Conservation (phyloP, 1,140 invertebrate species). For the Oncopodura yosiiana region DNA sequence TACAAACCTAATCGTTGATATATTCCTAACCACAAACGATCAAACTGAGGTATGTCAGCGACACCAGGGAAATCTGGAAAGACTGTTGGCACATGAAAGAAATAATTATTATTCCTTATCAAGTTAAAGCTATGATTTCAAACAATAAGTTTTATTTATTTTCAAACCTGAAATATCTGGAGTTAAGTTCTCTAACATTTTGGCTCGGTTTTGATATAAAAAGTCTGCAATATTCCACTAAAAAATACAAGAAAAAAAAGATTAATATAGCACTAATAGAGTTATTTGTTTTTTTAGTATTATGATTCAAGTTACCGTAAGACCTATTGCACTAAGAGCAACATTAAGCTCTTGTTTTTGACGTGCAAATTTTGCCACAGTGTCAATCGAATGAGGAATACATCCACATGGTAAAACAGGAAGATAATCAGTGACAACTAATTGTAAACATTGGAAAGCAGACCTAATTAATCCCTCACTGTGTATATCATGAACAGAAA, state of each 20-base stretch:
- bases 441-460: slow-evolving; percentile 90
- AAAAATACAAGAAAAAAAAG: slow-evolving; percentile 29
- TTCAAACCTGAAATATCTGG: slow-evolving; percentile 28
- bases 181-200: slow-evolving; percentile 57
- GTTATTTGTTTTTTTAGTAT: slow-evolving; percentile 1
- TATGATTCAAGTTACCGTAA: slow-evolving; percentile 60
- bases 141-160: not conserved
- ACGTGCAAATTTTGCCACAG: slow-evolving; percentile 88
- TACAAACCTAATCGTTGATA: slow-evolving; percentile 66
- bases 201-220: slow-evolving; percentile 88
- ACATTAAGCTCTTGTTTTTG: slow-evolving; percentile 97
- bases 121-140: too few relatives aligned
- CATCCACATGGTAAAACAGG: slow-evolving; percentile 77
- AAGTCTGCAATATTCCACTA: slow-evolving; percentile 98
- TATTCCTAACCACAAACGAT: slow-evolving; percentile 90
- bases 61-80: slow-evolving; percentile 74
- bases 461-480: slow-evolving; percentile 84
- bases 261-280: not conserved
- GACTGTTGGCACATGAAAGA: slow-evolving; percentile 45
- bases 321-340: slow-evolving; percentile 90
- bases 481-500: slow-evolving; percentile 38
- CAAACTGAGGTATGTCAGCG: slow-evolving; percentile 76
- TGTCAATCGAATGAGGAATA: slow-evolving; percentile 82
- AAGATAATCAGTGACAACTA: slow-evolving; percentile 93
- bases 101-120: not conserved